Evolutionary conservation across 2,113 vertebrate species (phyloP), one percentile per base, ranked within the genome.

Genomic region (Nicator chloris): DNA sequence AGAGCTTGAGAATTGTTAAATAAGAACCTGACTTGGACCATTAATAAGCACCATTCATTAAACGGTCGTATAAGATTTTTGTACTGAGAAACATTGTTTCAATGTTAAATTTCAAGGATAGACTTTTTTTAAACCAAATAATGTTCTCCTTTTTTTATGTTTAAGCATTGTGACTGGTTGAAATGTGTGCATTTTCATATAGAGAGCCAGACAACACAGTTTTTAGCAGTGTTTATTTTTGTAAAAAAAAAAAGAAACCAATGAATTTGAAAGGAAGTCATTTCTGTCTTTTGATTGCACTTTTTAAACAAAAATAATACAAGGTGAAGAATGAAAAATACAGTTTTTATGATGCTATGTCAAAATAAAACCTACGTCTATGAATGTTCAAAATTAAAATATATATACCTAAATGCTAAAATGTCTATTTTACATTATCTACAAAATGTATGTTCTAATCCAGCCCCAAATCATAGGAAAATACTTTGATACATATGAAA

Each of bases 351-450:
- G 42, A 80, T 71, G 78, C 56, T 86, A 94, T 30, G 92, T 95
- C 89, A 96, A 96, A 64, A 94, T 95, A 95, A 96, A 88, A 93
- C 40, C 81, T 93, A 94, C 37, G 63, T 86, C 77, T 96, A 93
- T 70, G 81, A 80, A 95, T 78, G 73, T 93, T 95, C 83, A 93
- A 94, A 93, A 87, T 94, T 78, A 96, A 97, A 96, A 94, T 78
- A 96, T 96, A 96, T 90, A 92, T 94, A 97, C 80, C 83, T 95
- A 97, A 93, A 97, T 86, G 82, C 96, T 97, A 97, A 96, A 93
- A 97, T 96, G 87, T 96, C 98, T 98, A 99, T 98, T 98, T 99
- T 99, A 99, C 98, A 99, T 98, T 97, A 98, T 98, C 96, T 98
- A 99, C 98, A 98, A 97, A 97, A 98, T 86, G 97, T 94, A 95